Percentiles rank a stretch among this genome's conserved stretches.
Evolutionary conservation across 2,888 invertebrate species (phyloP).

Genomic region (Parasteatoda lunata): DNA sequence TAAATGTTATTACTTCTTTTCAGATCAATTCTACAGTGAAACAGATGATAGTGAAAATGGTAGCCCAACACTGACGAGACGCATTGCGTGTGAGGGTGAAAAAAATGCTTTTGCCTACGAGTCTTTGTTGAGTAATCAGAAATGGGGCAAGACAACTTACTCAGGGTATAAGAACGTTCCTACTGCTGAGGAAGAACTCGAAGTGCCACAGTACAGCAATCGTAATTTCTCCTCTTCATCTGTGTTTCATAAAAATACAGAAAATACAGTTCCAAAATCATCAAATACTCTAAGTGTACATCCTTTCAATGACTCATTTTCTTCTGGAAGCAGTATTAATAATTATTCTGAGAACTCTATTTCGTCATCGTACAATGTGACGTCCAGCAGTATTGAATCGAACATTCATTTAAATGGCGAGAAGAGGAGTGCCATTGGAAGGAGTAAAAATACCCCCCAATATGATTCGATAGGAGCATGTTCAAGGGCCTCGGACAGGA

Average conservation of each 20-base stretch:
- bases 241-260: too few relatives aligned
- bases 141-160: background rate
- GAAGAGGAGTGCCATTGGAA: background rate
- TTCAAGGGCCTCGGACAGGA: background rate
- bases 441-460: too few relatives aligned
- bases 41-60: slow-evolving; percentile 75
- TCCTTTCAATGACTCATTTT: slow-evolving; percentile 1
- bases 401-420: background rate
- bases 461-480: too few relatives aligned
- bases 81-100: background rate
- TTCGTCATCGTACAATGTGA: slow-evolving; percentile 29
- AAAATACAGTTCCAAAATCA: too few relatives aligned
- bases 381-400: background rate
- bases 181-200: background rate
- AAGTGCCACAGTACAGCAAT: background rate
- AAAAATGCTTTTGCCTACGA: too few relatives aligned
- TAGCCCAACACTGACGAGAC: slow-evolving; percentile 42
- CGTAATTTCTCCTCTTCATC: background rate
- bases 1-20: slow-evolving; percentile 13
- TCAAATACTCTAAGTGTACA: background rate
- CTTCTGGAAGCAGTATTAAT: background rate
- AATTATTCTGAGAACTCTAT: slow-evolving; percentile 9
- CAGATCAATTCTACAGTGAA: slow-evolving; percentile 78
- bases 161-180: background rate
- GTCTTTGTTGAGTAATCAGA: background rate